A percentile compares a stretch with the other conserved stretches of the same genome.
phyloP scores from a whole-genome alignment of 2,888 invertebrate species.

The Platynereis dumerilii region DNA sequence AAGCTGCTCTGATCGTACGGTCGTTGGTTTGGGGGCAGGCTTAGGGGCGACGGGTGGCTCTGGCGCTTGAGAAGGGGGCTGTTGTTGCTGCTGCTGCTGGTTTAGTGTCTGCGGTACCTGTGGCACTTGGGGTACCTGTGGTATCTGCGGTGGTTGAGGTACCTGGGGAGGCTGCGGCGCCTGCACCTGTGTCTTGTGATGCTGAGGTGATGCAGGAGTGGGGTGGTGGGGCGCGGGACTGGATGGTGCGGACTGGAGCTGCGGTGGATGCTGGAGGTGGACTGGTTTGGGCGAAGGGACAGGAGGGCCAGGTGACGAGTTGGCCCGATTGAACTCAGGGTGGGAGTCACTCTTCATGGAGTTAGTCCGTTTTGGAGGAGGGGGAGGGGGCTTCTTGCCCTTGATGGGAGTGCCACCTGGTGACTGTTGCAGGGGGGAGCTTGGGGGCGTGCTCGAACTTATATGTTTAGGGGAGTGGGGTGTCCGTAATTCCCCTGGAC shows the following conservation, averaged over 20 bases:
- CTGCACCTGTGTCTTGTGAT: too few species aligned
- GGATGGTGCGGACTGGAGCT: not conserved
- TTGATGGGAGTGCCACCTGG: not conserved
- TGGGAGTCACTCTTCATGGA: slow-evolving; percentile 51
- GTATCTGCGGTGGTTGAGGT: too few species aligned
- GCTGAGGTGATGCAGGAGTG: too few species aligned
- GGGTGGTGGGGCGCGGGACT: not conserved
- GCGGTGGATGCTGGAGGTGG: slow-evolving; percentile 11
- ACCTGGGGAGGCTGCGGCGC: too few species aligned
- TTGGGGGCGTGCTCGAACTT: not conserved
- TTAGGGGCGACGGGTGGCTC: slow-evolving; percentile 11
- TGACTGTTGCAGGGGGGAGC: not conserved
- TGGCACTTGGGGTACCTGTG: too few species aligned
- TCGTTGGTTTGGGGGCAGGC: not conserved
- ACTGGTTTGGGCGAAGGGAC: too few species aligned
- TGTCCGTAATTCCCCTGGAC: slow-evolving; percentile 15
- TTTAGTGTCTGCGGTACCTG: not conserved
- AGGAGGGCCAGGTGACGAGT: too few species aligned
- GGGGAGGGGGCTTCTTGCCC: slow-evolving; percentile 61
- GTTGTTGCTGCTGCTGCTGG: not conserved
- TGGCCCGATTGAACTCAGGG: too few species aligned
- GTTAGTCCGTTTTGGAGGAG: slow-evolving; percentile 66
- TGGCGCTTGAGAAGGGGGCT: not conserved
- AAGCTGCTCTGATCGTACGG: slow-evolving; percentile 7
- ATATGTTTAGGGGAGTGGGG: not conserved